Base-by-base conservation (phyloP, 92 coral and sea anemone genomes). In the Palythoa heliodiscus region DNA sequence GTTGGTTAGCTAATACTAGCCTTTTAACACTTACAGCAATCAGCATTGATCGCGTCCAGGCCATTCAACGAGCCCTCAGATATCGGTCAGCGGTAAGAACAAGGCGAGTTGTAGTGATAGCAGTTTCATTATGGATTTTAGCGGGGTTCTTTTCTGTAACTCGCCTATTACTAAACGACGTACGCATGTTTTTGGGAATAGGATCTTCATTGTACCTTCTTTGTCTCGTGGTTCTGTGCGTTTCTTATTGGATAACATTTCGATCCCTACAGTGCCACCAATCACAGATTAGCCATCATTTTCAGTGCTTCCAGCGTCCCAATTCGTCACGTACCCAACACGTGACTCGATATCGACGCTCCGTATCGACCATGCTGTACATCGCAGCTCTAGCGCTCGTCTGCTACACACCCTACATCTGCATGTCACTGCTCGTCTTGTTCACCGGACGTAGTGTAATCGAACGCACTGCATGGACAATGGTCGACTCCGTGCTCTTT, bases 1-100 rank as follows among this genome's bases (percentile, higher is more conserved):
- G 61, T 55, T 80, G 84, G 84, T 63, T 80, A 19, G 84, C 84
- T 19, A 80, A 64, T 23, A 70, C 74, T 4, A 80, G 84, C 15
- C 73, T 80, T 48, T 70, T 80, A 11, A 80, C 84, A 6, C 73
- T 80, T 15, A 15, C 74, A 15, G 84, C 84, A 22, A 48, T 80
- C 84, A 67, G 73, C 20, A 64, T 80, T 52, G 84, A 80, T 24
- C 84, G 84, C 16, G 84, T 80, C 12, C 84, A 40, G 60, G 84
- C 84, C 4, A 35, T 80, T 2, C 74, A 55, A 29, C 60, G 72
- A 29, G 74, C 84, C 19, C 84, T 80, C 39, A 80, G 73, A 50
- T 80, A 80, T 35, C 84, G 84, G 47, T 80, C 84, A 13, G 74
- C 64, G 74, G 84, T 80, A 24, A 80, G 74, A 8, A 47, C 84